A percentile compares a stretch with the other conserved stretches of the same genome.
phyloP scores from a whole-genome alignment of 2,797 vertebrate genomes.

The Sparidentex hasta region DNA sequence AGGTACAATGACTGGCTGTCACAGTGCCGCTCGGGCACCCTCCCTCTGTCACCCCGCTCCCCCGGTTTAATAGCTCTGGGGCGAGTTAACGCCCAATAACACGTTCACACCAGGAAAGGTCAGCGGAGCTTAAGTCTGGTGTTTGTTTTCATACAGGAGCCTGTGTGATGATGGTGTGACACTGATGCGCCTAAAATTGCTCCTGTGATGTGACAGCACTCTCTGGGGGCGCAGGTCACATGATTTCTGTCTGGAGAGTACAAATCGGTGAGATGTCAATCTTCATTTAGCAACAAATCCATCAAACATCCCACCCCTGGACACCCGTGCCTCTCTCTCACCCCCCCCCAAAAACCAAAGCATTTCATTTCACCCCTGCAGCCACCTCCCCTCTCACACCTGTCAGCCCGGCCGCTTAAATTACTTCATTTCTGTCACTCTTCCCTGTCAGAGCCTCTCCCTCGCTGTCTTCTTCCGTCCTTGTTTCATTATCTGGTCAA shows the following conservation, averaged over 20 bases:
- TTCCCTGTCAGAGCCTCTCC: slow-evolving; percentile 12
- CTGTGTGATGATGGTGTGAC: slow-evolving; percentile 10
- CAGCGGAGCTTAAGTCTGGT: not conserved
- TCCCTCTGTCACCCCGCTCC: slow-evolving; percentile 50
- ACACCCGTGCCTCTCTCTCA: slow-evolving; percentile 6
- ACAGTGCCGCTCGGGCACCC: slow-evolving; percentile 61
- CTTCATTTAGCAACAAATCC: slow-evolving; percentile 53
- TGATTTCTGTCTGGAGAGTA: slow-evolving; percentile 10
- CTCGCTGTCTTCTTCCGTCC: slow-evolving; percentile 15
- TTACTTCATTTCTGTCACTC: slow-evolving; percentile 57
- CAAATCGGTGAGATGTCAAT: slow-evolving; percentile 56
- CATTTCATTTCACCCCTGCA: slow-evolving; percentile 38
- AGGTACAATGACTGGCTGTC: slow-evolving; percentile 79
- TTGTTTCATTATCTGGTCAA: slow-evolving; percentile 45
- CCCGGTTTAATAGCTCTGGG: slow-evolving; percentile 18
- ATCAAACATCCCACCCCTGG: slow-evolving; percentile 36
- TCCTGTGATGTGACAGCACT: slow-evolving; percentile 6
- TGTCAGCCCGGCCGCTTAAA: slow-evolving; percentile 52
- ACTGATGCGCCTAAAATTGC: slow-evolving; percentile 22
- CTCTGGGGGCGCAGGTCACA: slow-evolving; percentile 30
- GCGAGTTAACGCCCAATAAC: slow-evolving; percentile 22
- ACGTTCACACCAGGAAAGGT: slow-evolving; percentile 11
- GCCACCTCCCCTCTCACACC: slow-evolving; percentile 35
- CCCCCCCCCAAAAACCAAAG: slow-evolving; percentile 23
- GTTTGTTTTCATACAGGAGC: slow-evolving; percentile 23